phyloP scores from a whole-genome alignment of 1,140 invertebrate species.

The Calosoma granatense region DNA sequence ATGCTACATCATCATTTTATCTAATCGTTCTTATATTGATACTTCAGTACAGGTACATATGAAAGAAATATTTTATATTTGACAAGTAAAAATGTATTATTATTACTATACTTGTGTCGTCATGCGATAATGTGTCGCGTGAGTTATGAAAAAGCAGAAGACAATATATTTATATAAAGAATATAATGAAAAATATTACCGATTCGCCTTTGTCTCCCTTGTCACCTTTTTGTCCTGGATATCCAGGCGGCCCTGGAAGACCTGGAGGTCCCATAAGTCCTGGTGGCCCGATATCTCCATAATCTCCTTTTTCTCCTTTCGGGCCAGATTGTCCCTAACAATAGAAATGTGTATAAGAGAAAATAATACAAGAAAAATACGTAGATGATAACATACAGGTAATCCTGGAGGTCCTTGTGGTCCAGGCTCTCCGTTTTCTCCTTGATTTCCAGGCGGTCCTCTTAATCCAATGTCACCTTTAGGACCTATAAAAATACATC shows the following conservation, averaged over 20 bases:
- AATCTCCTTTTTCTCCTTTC: conserved; percentile 82
- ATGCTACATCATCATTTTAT: conserved; percentile 2
- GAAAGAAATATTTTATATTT: too few species aligned
- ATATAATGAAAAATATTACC: too few species aligned
- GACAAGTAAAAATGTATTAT: too few species aligned
- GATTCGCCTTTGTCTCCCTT: conserved; percentile 89
- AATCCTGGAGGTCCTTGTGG: conserved; percentile 77
- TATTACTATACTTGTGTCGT: too few species aligned
- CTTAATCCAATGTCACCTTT: conserved; percentile 47
- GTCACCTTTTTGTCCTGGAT: conserved; percentile 77
- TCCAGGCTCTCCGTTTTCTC: conserved; percentile 73
- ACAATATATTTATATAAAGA: too few species aligned
- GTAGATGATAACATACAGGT: conserved; percentile 42
- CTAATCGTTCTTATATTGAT: too few species aligned
- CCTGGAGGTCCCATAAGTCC: conserved; percentile 71
- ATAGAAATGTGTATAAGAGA: conserved; percentile 11
- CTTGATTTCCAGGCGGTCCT: conserved; percentile 69
- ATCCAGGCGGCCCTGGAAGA: conserved; percentile 61
- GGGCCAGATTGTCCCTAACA: conserved; percentile 63
- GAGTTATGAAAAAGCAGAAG: too few species aligned
- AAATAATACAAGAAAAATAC: conserved; percentile 1
- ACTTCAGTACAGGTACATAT: too few species aligned
- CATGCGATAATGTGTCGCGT: too few species aligned
- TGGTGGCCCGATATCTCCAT: conserved; percentile 84
- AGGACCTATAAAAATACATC: conserved; percentile 22